These are phyloP conservation scores for Masnerella sp. DNA, from an alignment of 2,888 invertebrate species.

Conservation along the genomic window DNA sequence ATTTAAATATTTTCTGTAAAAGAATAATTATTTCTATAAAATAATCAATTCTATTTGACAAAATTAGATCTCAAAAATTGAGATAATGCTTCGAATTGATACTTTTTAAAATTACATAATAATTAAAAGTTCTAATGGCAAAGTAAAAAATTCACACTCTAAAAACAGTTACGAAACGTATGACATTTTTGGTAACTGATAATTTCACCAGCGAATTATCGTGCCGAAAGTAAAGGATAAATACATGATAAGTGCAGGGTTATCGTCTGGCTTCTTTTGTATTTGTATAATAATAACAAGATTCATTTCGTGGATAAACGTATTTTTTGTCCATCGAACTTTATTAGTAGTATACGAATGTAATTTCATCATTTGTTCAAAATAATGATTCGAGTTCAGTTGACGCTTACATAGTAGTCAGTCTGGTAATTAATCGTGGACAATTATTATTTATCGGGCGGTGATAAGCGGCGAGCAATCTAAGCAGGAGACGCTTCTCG, in stretches of 20 bases:
- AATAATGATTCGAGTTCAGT: conserved; percentile 1
- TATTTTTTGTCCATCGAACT: conserved; percentile 20
- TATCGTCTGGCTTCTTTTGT: conserved; percentile 26
- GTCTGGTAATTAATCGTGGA: conserved; percentile 5
- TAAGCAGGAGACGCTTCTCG: conserved; percentile 28
- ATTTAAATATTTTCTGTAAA: too few relatives aligned
- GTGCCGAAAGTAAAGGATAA: too few relatives aligned
- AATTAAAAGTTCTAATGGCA: too few relatives aligned
- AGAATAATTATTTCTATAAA: too few relatives aligned
- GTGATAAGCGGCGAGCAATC: conserved; percentile 19
- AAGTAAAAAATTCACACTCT: too few relatives aligned
- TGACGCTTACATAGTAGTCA: background rate
- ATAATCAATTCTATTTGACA: too few relatives aligned
- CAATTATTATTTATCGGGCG: conserved; percentile 11
- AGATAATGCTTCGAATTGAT: too few relatives aligned
- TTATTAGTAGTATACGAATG: background rate
- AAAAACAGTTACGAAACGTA: conserved; percentile 25
- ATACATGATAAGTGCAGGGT: conserved; percentile 27
- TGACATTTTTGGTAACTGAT: conserved; percentile 14
- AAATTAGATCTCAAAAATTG: too few relatives aligned
- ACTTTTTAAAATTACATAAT: too few relatives aligned
- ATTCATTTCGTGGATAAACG: conserved; percentile 19
- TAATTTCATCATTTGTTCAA: conserved; percentile 18
- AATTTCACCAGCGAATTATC: conserved; percentile 19
- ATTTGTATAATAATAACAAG: conserved; percentile 7